phyloP scores from a whole-genome alignment of 30 jellyfish, hydroid and myxozoan species.

The Turritopsis dohrnii region DNA sequence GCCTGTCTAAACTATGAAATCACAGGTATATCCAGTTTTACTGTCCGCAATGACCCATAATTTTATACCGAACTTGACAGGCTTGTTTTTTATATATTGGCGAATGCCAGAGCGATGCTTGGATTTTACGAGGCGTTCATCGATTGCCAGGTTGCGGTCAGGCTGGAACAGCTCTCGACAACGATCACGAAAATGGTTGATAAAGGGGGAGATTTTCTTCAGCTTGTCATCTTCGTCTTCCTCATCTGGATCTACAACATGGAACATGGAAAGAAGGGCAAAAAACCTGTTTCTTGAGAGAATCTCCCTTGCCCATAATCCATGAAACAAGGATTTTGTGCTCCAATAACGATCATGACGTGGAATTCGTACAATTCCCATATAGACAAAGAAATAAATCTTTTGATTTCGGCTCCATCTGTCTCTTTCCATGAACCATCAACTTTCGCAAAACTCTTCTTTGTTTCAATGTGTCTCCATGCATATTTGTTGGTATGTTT shows the following conservation, averaged over 20 bases:
- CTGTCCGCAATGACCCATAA: constrained; percentile 42
- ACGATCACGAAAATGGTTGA: constrained; percentile 19
- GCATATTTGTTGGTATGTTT: neutral
- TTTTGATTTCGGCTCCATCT: neutral
- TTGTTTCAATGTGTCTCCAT: neutral
- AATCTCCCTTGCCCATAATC: constrained; percentile 35
- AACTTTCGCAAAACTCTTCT: neutral
- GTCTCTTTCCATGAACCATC: constrained; percentile 10
- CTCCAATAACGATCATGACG: neutral
- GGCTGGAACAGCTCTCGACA: constrained; percentile 32
- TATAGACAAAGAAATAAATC: neutral
- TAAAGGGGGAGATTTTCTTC: constrained; percentile 9
- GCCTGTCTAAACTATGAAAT: neutral
- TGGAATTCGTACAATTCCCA: neutral
- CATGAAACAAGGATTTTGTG: constrained; percentile 33
- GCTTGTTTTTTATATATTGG: constrained; percentile 36
- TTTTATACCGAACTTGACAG: constrained; percentile 45
- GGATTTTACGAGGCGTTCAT: constrained; percentile 45
- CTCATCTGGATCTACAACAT: neutral
- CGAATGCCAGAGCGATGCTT: constrained; percentile 32
- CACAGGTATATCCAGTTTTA: constrained; percentile 32
- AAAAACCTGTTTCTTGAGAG: constrained; percentile 19
- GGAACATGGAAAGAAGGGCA: neutral
- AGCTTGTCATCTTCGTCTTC: constrained; percentile 20
- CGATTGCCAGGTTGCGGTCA: constrained; percentile 29